phyloP scores from a whole-genome alignment of 2,113 vertebrate species.

The Larimichthys polyactis region DNA sequence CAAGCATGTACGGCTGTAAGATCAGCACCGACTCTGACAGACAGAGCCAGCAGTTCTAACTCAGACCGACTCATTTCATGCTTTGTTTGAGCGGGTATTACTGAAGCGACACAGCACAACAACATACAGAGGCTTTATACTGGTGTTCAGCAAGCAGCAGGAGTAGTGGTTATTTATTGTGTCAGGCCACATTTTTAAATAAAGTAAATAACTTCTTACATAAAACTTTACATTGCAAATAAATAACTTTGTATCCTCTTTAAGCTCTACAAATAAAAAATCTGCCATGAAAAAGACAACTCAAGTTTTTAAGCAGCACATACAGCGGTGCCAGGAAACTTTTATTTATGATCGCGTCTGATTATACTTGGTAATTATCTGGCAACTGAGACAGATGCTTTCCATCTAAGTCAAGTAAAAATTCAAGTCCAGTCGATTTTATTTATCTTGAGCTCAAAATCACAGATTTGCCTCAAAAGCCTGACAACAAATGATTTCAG shows the following conservation, averaged over 20 bases:
- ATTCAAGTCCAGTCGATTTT: not conserved
- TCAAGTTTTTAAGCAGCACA: not conserved
- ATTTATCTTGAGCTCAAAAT: not conserved
- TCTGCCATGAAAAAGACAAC: not conserved
- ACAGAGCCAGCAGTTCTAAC: conserved; percentile 57
- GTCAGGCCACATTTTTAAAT: not conserved
- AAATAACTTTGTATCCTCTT: not conserved
- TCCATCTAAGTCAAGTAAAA: not conserved
- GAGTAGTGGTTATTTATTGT: not conserved
- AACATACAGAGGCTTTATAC: not conserved
- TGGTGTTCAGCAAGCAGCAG: not conserved
- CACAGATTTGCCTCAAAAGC: not conserved
- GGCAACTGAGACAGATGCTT: not conserved
- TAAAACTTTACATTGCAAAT: not conserved
- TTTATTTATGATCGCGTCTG: not conserved
- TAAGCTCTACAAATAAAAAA: not conserved
- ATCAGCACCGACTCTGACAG: conserved; percentile 56
- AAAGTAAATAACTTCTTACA: not conserved
- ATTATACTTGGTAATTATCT: not conserved
- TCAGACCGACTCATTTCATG: conserved; percentile 48
- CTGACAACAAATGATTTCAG: not conserved
- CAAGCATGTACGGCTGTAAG: conserved; percentile 19
- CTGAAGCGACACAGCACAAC: conserved; percentile 18
- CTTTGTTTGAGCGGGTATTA: conserved; percentile 49
- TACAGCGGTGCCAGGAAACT: not conserved